phyloP scores from a whole-genome alignment of 2,113 vertebrate genomes.

The Puma concolor region DNA sequence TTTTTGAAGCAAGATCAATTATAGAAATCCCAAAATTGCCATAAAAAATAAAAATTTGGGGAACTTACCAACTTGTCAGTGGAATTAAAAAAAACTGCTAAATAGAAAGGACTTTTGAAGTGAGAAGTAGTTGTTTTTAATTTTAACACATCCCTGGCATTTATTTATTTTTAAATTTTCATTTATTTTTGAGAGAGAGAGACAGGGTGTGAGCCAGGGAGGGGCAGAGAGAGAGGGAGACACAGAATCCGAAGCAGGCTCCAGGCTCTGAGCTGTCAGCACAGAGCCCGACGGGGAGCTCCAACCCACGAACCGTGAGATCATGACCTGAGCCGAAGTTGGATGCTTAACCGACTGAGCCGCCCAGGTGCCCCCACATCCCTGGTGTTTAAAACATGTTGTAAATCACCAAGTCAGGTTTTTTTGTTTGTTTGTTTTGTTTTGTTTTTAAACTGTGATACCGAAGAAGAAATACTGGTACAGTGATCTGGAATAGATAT shows the following conservation, averaged over 20 bases:
- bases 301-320: too few relatives aligned
- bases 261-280: too few relatives aligned
- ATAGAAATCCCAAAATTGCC: neutral
- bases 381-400: neutral
- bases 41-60: neutral
- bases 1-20: neutral
- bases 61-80: neutral
- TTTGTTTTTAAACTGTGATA: neutral
- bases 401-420: neutral
- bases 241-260: too few relatives aligned
- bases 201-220: too few relatives aligned
- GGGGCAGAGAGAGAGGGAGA: too few relatives aligned
- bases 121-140: neutral
- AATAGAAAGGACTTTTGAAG: neutral
- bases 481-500: neutral
- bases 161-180: neutral
- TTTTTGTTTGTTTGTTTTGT: neutral
- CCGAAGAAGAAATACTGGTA: neutral
- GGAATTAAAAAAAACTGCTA: neutral
- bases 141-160: neutral
- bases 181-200: too few relatives aligned
- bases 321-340: too few relatives aligned
- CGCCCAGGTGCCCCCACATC: neutral
- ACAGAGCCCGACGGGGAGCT: too few relatives aligned
- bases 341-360: too few relatives aligned